These are phyloP conservation scores for Troides aeacus DNA, from an alignment of 2,888 invertebrate species.

Conservation along the genomic window DNA sequence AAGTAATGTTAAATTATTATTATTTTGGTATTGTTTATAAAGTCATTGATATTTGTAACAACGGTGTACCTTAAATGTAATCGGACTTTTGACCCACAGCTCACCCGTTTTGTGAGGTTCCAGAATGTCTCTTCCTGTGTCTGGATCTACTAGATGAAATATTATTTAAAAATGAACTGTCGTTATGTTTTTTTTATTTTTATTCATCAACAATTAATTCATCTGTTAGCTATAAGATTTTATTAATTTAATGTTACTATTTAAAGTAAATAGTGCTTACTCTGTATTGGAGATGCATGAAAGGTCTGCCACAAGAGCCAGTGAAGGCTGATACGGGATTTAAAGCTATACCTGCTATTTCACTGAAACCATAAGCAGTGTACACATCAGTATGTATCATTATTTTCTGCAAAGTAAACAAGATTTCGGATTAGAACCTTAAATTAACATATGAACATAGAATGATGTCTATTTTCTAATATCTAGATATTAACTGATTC, in stretches of 20 bases:
- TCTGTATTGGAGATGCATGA: constrained; percentile 52
- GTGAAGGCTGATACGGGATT: constrained; percentile 38
- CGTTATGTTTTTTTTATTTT: too few species aligned
- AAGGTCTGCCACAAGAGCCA: constrained; percentile 50
- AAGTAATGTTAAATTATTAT: too few species aligned
- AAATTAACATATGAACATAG: too few species aligned
- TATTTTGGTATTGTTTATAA: background rate
- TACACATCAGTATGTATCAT: constrained; percentile 51
- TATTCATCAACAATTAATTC: too few species aligned
- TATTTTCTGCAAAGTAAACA: constrained; percentile 43
- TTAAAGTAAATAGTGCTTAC: constrained; percentile 41
- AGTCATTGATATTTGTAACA: background rate
- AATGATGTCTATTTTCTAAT: too few species aligned
- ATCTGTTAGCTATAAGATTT: too few species aligned
- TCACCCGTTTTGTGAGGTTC: constrained; percentile 65
- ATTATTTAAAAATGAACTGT: background rate
- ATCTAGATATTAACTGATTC: too few species aligned
- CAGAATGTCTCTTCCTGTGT: constrained; percentile 50
- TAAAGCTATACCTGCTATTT: constrained; percentile 50
- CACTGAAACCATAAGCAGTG: constrained; percentile 60
- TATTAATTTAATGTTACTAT: background rate
- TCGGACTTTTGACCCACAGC: constrained; percentile 60
- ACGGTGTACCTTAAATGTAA: constrained; percentile 47
- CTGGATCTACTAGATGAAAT: constrained; percentile 61
- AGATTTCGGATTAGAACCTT: background rate